Percentiles rank a stretch among this genome's conserved stretches.
Evolutionary conservation across 2,797 vertebrate genomes (phyloP).

Genomic region (Melanotaenia boesemani): DNA sequence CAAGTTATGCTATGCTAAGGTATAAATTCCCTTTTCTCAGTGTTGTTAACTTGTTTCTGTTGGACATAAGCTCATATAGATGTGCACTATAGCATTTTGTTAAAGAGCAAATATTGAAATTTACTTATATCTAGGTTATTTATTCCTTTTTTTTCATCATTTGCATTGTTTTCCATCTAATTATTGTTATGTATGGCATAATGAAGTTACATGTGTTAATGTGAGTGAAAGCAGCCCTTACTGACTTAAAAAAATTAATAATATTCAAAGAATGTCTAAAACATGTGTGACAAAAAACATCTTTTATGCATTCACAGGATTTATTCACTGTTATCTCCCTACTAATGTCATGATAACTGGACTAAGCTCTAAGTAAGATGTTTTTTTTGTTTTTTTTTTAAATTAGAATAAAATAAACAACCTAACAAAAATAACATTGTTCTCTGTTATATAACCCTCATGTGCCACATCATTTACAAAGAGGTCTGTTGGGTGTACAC

Average conservation of each 20-base stretch:
- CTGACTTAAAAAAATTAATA: not conserved
- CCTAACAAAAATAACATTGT: not conserved
- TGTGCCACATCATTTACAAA: slow-evolving; percentile 13
- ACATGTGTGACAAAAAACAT: not conserved
- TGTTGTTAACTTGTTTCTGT: not conserved
- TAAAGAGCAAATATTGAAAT: not conserved
- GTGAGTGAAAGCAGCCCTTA: not conserved
- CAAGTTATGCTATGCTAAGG: not conserved
- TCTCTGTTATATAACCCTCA: slow-evolving; percentile 3
- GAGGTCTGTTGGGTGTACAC: slow-evolving; percentile 6
- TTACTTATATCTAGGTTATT: not conserved
- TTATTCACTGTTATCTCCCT: not conserved
- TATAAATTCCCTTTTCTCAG: not conserved
- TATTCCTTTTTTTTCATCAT: not conserved
- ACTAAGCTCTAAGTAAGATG: not conserved
- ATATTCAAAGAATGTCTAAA: not conserved
- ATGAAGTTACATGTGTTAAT: too few relatives aligned
- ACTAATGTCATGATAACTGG: too few relatives aligned
- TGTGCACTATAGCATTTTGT: not conserved
- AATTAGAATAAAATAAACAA: not conserved
- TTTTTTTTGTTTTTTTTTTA: not conserved
- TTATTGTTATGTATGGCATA: not conserved
- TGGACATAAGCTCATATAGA: not conserved
- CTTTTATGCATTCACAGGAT: not conserved
- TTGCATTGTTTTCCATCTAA: not conserved